phyloP scores from a whole-genome alignment of 2,888 invertebrate genomes.

The Nephrotoma flavescens region DNA sequence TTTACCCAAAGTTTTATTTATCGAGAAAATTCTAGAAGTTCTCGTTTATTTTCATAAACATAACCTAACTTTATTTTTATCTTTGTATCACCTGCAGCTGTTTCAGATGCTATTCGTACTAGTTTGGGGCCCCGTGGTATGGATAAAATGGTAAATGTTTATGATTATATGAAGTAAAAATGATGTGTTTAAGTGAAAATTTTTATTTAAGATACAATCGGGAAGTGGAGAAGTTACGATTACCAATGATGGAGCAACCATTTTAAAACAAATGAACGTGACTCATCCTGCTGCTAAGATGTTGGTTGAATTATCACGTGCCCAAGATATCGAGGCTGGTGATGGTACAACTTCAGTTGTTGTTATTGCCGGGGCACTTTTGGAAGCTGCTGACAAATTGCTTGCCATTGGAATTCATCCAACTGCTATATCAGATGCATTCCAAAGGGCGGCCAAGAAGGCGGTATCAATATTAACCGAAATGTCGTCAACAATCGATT shows the following conservation, averaged over 20 bases:
- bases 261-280: slow-evolving; percentile 97
- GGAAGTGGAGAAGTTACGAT: slow-evolving; percentile 97
- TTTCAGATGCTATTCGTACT: slow-evolving; percentile 96
- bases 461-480: slow-evolving; percentile 50
- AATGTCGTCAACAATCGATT: slow-evolving; percentile 76
- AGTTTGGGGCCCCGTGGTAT: slow-evolving; percentile 97
- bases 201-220: slow-evolving; percentile 67
- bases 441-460: slow-evolving; percentile 50
- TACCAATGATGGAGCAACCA: slow-evolving; percentile 99
- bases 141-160: slow-evolving; percentile 86
- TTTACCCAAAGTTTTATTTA: background rate
- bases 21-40: background rate
- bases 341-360: slow-evolving; percentile 99
- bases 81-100: slow-evolving; percentile 45
- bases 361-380: slow-evolving; percentile 87
- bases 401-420: slow-evolving; percentile 93
- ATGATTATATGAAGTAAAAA: background rate
- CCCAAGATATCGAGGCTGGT: slow-evolving; percentile 98
- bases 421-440: slow-evolving; percentile 92
- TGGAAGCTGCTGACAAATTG: slow-evolving; percentile 89
- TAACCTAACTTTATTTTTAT: background rate
- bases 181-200: background rate
- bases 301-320: slow-evolving; percentile 95
- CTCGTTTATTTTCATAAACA: background rate
- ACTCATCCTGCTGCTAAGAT: slow-evolving; percentile 98